A percentile compares a stretch with the other conserved stretches of the same genome.
phyloP scores from a whole-genome alignment of 92 coral and sea anemone genomes.

The Desmophyllum pertusum region DNA sequence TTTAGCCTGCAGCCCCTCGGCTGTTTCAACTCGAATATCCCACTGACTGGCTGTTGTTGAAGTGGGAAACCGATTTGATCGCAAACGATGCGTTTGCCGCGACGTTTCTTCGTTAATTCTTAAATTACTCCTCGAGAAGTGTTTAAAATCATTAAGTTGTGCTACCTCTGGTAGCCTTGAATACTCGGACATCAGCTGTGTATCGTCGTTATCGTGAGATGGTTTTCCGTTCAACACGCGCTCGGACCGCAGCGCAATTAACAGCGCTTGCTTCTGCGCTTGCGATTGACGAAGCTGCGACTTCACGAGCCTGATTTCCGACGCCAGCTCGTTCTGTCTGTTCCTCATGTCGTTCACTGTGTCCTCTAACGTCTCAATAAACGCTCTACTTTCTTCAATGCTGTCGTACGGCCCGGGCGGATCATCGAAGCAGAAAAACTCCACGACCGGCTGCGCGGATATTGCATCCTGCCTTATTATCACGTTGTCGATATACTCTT shows the following conservation, averaged over 20 bases:
- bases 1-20: conserved; percentile 37
- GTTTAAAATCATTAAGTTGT: conserved; percentile 73
- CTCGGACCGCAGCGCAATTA: conserved; percentile 90
- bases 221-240: conserved; percentile 90
- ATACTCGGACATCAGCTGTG: conserved; percentile 84
- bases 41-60: conserved; percentile 83
- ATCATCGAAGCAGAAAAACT: conserved; percentile 87
- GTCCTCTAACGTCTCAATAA: conserved; percentile 80
- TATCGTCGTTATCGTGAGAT: conserved; percentile 79
- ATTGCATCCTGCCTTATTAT: conserved; percentile 52
- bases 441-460: conserved; percentile 70
- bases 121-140: conserved; percentile 50
- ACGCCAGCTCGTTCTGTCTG: conserved; percentile 63
- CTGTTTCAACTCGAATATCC: conserved; percentile 70
- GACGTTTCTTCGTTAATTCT: conserved; percentile 46
- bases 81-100: conserved; percentile 27
- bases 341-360: conserved; percentile 68
- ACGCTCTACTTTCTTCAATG: conserved; percentile 83
- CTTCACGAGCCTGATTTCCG: conserved; percentile 72
- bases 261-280: conserved; percentile 88
- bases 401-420: conserved; percentile 93
- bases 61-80: conserved; percentile 50
- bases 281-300: conserved; percentile 87
- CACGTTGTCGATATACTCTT: conserved; percentile 78
- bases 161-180: conserved; percentile 84